Base-by-base conservation (phyloP, 2,888 invertebrate species). In the Empis livida region DNA sequence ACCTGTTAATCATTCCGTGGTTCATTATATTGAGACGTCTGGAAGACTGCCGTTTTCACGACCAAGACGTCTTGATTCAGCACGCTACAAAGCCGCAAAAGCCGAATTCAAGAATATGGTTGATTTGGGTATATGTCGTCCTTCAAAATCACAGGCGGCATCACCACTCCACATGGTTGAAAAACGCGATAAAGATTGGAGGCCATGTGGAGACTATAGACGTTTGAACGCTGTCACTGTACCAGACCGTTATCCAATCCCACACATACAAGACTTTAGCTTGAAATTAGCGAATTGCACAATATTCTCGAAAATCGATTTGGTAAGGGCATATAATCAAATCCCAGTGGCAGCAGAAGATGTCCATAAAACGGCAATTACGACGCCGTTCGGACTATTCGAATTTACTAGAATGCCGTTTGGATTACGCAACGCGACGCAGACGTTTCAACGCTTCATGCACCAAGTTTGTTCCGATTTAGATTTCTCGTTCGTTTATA, bases 61-160 rank as follows among this genome's bases (percentile, higher is more conserved):
- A 31, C 45, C 39, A 23, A 39, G 45, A 15, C 20, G 45, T 11
- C 31, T 45, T 5, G 40, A 45, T 31, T 10, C 31, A 13, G 13
- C n/a, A 4, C 30, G 14, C 9, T 32, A 30, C 8, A 41, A 41
- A 37, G 15, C 37, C 5, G 50, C 47, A 10, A 47, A 47, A 40
- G n/a, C 42, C 2, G 45, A 47, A 30, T 45, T 47, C 43, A 27
- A 44, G 6, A 16, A 23, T n/a, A 43, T 46, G 39, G 10, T 49
- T 5, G 31, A 49, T n/a, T 30, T 39, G n/a, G 49, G 47, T 8
- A 47, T 49, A 30, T 47, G 49, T 43, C 41, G 40, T 6, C 37
- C 44, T 5, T 49, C 49, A 6, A 44, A 23, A 30, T 45, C 44
- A 10, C 16, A 23, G 8, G 35, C 43, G 3, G 10, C 43, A 15